Percentiles rank a stretch among this genome's conserved stretches.
These are phyloP conservation scores for Clytia hemisphaerica DNA, from an alignment of 30 jellyfish, hydroid and myxozoan genomes.

Conservation along the genomic window DNA sequence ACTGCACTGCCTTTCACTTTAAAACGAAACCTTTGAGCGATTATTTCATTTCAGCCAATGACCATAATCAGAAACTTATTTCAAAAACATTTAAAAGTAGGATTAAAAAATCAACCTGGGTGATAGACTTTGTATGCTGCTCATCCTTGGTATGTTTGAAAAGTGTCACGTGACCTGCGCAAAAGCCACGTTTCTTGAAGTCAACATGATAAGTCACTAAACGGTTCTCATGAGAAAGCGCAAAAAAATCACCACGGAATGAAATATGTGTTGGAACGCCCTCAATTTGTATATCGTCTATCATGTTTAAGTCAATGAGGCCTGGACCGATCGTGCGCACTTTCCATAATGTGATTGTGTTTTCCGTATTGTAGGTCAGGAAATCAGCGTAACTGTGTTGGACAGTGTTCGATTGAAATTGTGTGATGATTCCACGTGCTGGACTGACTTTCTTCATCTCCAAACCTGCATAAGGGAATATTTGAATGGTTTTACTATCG, in stretches of 20 bases:
- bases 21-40: too few relatives aligned
- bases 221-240: background rate
- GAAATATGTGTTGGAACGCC: background rate
- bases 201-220: background rate
- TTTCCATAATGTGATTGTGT: constrained; percentile 11
- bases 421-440: background rate
- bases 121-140: constrained; percentile 36
- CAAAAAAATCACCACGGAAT: background rate
- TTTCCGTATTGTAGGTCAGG: constrained; percentile 3
- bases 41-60: too few relatives aligned
- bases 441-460: constrained; percentile 11
- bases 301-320: background rate
- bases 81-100: too few relatives aligned
- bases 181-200: background rate
- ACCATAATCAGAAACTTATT: too few relatives aligned
- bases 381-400: background rate
- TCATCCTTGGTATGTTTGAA: constrained; percentile 25
- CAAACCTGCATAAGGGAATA: background rate
- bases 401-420: constrained; percentile 15
- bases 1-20: too few relatives aligned
- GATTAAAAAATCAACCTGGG: constrained; percentile 31
- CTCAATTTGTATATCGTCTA: background rate
- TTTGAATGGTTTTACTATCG: too few relatives aligned
- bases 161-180: background rate
- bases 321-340: background rate